Evolutionary conservation across 2,888 invertebrate species (phyloP).

Genomic region (Nomada flava): DNA sequence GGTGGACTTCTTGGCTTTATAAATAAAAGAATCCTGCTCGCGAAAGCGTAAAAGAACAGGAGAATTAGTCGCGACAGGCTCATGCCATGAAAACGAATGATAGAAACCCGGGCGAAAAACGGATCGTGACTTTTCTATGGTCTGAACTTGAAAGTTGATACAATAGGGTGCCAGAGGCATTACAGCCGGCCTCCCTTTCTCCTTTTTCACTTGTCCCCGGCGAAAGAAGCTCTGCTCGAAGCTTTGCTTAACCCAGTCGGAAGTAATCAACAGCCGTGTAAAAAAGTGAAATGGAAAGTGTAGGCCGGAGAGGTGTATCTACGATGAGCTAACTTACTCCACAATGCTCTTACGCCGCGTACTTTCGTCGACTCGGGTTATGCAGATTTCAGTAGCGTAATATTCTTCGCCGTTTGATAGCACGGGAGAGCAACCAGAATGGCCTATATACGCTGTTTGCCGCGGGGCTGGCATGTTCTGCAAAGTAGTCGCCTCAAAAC

Average conservation of each 20-base stretch:
- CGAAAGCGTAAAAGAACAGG: background rate
- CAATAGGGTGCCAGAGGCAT: constrained; percentile 61
- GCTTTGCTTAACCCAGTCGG: constrained; percentile 66
- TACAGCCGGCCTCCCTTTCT: constrained; percentile 30
- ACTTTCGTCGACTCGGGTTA: constrained; percentile 27
- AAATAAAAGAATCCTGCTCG: too few species aligned
- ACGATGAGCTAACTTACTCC: constrained; percentile 61
- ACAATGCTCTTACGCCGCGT: background rate
- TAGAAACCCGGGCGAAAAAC: constrained; percentile 35
- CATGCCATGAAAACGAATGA: constrained; percentile 14
- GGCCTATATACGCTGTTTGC: constrained; percentile 35
- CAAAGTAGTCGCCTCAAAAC: constrained; percentile 16
- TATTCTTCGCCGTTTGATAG: constrained; percentile 20
- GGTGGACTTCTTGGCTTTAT: too few species aligned
- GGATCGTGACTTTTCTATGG: constrained; percentile 49
- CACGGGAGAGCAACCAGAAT: background rate
- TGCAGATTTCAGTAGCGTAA: constrained; percentile 42
- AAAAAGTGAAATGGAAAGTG: constrained; percentile 71
- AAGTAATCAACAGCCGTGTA: constrained; percentile 66
- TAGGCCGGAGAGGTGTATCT: constrained; percentile 57
- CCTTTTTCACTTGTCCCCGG: constrained; percentile 32
- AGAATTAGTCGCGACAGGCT: constrained; percentile 23
- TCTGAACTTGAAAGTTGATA: constrained; percentile 71
- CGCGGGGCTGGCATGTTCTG: background rate
- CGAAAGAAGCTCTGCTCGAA: constrained; percentile 59